Base-by-base conservation (phyloP, 2,113 vertebrate genomes). In the Neogobius melanostomus region DNA sequence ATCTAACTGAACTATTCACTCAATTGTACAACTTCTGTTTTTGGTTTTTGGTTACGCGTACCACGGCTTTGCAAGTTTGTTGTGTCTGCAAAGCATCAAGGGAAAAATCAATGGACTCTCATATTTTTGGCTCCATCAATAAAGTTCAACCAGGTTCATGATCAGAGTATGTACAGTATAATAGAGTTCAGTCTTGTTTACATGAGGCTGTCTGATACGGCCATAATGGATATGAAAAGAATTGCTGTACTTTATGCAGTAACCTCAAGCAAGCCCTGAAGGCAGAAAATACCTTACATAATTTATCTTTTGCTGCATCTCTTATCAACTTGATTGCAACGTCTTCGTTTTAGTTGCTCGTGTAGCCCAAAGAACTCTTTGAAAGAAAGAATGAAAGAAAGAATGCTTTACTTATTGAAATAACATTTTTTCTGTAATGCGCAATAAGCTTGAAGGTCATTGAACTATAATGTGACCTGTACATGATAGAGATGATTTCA, bases 41-140 rank as follows among this genome's bases (percentile, higher is more conserved):
- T 56, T 47, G 53, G 52, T 7, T 50, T 21, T 36, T 36, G 28
- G 28, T 65, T 8, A 64, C 56, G 45, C 65, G 66, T 67, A 65
- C 49, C 66, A 17, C 79, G 79, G 66, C 28, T 52, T 57, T 66
- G 61, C 57, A 57, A 53, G 73, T 78, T 80, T 77, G 76, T 88
- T 85, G 68, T 87, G 78, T 83, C 79, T 82, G 76, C 82, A 79
- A 74, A 79, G 68, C 69, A 74, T 21, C 65, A 52, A 49, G 59
- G 71, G 64, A 81, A 64, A 85, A 88, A 87, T 88, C 88, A 68
- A 85, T 89, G 66, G 47, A 68, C 75, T 65, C 77, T 81, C 79
- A 80, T 78, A 85, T 83, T 83, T 85, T 72, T 73, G 81, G 72
- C 63, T 50, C 66, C 8, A 72, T 83, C 82, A 69, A 85, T 84